Percentiles rank a stretch among this genome's conserved stretches.
Evolutionary conservation across 37 sponge, comb jelly and placozoan species (phyloP).

Genomic region (Oopsacas minuta): DNA sequence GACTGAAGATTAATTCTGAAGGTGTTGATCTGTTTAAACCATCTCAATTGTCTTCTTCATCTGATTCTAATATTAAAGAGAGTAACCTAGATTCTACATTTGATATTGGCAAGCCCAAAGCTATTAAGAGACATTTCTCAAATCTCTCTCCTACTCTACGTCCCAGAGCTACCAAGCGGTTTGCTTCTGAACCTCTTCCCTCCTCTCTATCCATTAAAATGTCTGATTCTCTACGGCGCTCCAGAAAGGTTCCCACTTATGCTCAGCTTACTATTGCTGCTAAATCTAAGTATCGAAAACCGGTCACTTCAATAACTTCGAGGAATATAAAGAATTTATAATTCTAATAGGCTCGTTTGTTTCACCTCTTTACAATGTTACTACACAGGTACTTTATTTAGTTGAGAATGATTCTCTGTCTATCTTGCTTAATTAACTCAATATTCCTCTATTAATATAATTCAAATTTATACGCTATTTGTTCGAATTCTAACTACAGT

Average conservation of each 20-base stretch:
- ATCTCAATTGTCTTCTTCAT: not conserved
- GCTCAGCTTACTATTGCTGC: not conserved
- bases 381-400: not conserved
- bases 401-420: not conserved
- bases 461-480: no score
- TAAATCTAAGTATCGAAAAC: conserved; percentile 8
- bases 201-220: not conserved
- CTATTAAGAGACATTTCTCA: not conserved
- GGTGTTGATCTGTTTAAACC: not conserved
- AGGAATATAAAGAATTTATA: not conserved
- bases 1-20: not conserved
- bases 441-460: no score
- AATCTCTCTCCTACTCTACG: not conserved
- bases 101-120: not conserved
- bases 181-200: not conserved
- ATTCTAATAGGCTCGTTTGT: not conserved
- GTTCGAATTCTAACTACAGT: no score
- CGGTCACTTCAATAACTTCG: not conserved
- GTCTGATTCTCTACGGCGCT: not conserved
- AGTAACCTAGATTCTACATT: not conserved
- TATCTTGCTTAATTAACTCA: no score
- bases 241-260: not conserved
- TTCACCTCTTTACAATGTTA: not conserved
- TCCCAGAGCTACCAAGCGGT: not conserved
- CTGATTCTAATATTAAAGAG: not conserved